These are phyloP conservation scores for Pomacea maculata DNA, from an alignment of 1,140 invertebrate genomes.

Conservation along the genomic window DNA sequence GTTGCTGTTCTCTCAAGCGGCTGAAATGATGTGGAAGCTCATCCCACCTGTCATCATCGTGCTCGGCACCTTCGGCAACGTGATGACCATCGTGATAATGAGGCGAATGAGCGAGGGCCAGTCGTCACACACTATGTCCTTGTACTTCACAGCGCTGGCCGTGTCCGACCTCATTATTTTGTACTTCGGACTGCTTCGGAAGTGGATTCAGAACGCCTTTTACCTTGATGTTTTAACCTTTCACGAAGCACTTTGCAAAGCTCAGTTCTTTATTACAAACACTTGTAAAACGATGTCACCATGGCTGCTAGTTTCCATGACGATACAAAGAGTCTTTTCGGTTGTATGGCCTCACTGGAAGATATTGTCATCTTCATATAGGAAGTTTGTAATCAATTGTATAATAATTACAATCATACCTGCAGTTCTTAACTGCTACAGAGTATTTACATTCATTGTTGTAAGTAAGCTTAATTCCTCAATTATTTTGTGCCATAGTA, in stretches of 20 bases:
- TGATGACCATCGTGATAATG: slow-evolving; percentile 33
- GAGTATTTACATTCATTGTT: too few relatives aligned
- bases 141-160: slow-evolving; percentile 25
- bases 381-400: too few relatives aligned
- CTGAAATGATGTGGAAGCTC: background rate
- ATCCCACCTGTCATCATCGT: slow-evolving; percentile 35
- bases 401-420: too few relatives aligned
- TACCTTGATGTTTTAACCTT: slow-evolving; percentile 27
- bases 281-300: background rate
- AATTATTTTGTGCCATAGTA: background rate
- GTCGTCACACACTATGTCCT: too few relatives aligned
- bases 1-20: background rate
- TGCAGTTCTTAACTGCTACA: too few relatives aligned
- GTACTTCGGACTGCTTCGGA: slow-evolving; percentile 29
- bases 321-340: background rate
- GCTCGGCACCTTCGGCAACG: slow-evolving; percentile 40
- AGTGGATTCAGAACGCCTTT: slow-evolving; percentile 30
- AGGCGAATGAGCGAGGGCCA: slow-evolving; percentile 20
- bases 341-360: background rate
- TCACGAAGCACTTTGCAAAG: slow-evolving; percentile 19
- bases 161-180: slow-evolving; percentile 29
- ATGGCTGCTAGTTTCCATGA: slow-evolving; percentile 8
- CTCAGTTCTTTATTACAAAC: background rate
- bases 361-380: background rate
- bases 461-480: too few relatives aligned